These are phyloP conservation scores for Lasioglossum lativentre DNA, from an alignment of 2,888 invertebrate species.

Conservation along the genomic window DNA sequence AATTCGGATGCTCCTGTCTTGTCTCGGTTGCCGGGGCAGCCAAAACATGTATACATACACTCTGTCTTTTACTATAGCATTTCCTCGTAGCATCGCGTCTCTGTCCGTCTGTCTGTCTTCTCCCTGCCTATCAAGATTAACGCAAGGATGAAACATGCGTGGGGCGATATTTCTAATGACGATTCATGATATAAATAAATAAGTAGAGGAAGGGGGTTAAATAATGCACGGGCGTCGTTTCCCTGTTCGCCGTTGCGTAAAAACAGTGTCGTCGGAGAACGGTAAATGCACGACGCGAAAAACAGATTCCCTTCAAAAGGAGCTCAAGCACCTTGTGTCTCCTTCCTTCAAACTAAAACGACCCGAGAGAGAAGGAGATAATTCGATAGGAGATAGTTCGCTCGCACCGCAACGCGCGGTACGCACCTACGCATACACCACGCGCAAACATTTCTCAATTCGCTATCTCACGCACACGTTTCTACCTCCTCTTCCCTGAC, in stretches of 20 bases:
- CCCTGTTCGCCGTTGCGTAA: not conserved
- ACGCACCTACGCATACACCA: not conserved
- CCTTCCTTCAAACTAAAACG: not conserved
- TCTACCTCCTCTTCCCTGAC: not conserved
- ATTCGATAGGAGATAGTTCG: conserved; percentile 6
- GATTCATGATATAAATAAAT: conserved; percentile 44
- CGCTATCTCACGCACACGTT: not conserved
- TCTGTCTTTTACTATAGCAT: not conserved
- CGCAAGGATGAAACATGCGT: conserved; percentile 3
- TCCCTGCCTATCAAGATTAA: not conserved
- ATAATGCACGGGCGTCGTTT: conserved; percentile 18
- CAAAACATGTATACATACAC: not conserved
- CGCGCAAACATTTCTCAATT: not conserved
- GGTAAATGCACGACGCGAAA: conserved; percentile 29
- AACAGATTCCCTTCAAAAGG: conserved; percentile 9
- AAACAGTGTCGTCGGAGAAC: not conserved
- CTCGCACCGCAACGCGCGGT: not conserved
- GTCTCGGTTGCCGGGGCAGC: not conserved
- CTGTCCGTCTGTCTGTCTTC: not conserved
- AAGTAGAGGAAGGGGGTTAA: not conserved
- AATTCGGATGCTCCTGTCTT: not conserved
- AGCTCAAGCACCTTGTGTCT: conserved; percentile 12
- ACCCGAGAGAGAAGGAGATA: conserved; percentile 5
- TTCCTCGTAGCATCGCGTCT: not conserved
- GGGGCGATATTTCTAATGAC: not conserved